Percentiles rank a stretch among this genome's conserved stretches.
Conservation (phyloP, 1,140 invertebrate genomes). For the Phenacoccus solenopsis region DNA sequence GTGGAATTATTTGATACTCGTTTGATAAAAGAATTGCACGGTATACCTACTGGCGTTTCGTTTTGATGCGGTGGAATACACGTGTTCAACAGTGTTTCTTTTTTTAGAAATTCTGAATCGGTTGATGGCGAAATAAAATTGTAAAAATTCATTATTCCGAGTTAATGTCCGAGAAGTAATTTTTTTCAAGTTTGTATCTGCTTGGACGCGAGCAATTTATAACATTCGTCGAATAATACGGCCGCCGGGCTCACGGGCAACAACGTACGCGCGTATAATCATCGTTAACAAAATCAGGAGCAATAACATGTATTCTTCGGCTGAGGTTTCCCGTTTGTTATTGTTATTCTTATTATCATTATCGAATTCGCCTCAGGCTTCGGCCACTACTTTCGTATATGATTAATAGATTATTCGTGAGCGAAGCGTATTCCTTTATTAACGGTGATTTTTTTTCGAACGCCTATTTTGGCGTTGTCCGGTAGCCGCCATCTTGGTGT, state of each 20-base stretch:
- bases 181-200: no score
- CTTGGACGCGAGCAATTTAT: no score
- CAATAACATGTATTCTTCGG: background rate
- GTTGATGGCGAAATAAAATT: no score
- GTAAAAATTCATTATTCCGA: no score
- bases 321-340: background rate
- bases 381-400: background rate
- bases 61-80: no score
- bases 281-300: background rate
- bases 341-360: background rate
- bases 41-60: background rate
- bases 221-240: background rate
- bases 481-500: background rate
- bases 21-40: background rate
- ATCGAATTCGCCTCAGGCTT: background rate
- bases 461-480: background rate
- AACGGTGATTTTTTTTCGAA: background rate
- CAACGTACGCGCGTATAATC: background rate
- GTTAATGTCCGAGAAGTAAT: background rate
- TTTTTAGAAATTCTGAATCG: no score
- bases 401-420: conserved; percentile 3
- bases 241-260: background rate
- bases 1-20: background rate
- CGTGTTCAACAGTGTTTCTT: no score
- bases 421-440: conserved; percentile 1